Evolutionary conservation across 2,113 vertebrate species (phyloP).

Genomic region (Chascanopsetta lugubris): DNA sequence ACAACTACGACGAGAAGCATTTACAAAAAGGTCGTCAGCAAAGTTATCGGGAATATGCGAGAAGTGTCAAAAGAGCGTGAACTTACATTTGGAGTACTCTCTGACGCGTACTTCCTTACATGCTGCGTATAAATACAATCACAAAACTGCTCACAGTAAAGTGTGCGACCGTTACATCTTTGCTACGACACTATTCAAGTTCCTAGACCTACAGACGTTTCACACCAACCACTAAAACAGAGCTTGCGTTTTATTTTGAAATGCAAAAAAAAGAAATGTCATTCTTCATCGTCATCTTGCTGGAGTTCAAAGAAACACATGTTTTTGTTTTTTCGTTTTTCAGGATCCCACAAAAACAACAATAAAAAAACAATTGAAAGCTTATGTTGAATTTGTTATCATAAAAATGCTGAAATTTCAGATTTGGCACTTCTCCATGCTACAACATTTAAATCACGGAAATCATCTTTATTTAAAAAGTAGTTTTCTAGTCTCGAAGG

Average conservation of each 20-base stretch:
- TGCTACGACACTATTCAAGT: constrained; percentile 17
- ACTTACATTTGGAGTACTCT: constrained; percentile 7
- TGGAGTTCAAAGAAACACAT: neutral
- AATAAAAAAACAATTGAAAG: no score
- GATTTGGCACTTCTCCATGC: no score
- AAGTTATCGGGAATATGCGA: constrained; percentile 45
- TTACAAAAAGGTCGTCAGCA: constrained; percentile 35
- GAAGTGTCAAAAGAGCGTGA: constrained; percentile 64
- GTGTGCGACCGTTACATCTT: constrained; percentile 29
- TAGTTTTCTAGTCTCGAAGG: no score
- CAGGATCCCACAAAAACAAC: no score
- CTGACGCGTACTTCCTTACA: neutral
- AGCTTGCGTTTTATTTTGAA: neutral
- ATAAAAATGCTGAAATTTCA: no score
- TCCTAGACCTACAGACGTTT: constrained; percentile 33
- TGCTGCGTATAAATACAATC: constrained; percentile 25
- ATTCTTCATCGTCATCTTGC: no score
- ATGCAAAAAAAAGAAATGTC: no score
- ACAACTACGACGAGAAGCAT: constrained; percentile 11
- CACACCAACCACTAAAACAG: constrained; percentile 7
- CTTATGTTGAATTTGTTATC: no score
- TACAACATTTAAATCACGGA: no score
- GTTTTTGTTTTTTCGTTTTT: no score
- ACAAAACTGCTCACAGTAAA: constrained; percentile 18
- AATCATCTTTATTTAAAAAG: no score